Conservation (phyloP, 2,797 vertebrate genomes). For the Myotis daubentonii region DNA sequence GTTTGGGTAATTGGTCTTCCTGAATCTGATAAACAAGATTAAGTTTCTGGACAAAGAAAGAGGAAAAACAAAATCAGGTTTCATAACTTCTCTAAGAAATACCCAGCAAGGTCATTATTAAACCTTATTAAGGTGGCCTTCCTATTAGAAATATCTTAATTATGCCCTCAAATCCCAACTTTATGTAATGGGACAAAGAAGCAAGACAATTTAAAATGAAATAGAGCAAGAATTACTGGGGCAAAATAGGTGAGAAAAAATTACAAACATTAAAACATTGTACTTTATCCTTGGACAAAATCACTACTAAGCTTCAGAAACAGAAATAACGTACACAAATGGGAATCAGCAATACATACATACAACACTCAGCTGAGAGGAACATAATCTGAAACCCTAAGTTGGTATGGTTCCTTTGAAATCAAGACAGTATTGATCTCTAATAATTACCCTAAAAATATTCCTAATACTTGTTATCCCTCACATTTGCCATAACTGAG, state of each 20-base stretch:
- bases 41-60: background rate
- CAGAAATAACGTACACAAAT: background rate
- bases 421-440: background rate
- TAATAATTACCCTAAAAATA: slow-evolving; percentile 9
- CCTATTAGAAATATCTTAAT: background rate
- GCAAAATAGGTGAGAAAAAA: background rate
- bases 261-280: slow-evolving; percentile 19
- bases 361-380: background rate
- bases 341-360: background rate
- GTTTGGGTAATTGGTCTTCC: background rate
- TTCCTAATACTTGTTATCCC: background rate
- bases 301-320: background rate
- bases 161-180: slow-evolving; percentile 4
- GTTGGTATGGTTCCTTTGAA: background rate
- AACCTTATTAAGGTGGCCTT: slow-evolving; percentile 18
- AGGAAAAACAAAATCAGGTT: slow-evolving; percentile 19
- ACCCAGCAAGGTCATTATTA: background rate
- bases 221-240: background rate
- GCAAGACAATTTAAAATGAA: background rate
- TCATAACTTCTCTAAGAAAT: slow-evolving; percentile 34
- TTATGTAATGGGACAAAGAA: background rate
- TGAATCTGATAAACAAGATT: background rate
- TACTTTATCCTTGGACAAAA: background rate
- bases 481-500: background rate
- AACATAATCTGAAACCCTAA: background rate